Conservation (phyloP, 2,888 invertebrate genomes). For the Hyposoter didymator region DNA sequence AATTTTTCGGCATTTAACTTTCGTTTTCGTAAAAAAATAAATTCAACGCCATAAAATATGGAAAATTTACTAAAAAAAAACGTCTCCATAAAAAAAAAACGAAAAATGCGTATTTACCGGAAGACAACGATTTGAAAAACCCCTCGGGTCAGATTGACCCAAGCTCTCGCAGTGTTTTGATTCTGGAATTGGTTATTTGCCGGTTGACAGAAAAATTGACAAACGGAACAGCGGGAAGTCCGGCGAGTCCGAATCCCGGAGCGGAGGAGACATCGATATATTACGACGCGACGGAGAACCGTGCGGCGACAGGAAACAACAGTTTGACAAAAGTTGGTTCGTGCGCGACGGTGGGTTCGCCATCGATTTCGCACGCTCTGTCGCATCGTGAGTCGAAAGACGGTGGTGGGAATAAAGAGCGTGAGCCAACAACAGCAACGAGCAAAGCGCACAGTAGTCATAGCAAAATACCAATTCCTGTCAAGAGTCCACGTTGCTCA, state of each 20-base stretch:
- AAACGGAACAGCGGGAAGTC: slow-evolving; percentile 82
- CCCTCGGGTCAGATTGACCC: too few species aligned
- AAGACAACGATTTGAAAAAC: too few species aligned
- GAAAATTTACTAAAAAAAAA: too few species aligned
- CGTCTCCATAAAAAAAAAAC: too few species aligned
- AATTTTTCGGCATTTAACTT: too few species aligned
- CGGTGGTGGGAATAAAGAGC: slow-evolving; percentile 72
- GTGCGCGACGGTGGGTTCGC: slow-evolving; percentile 73
- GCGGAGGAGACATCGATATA: slow-evolving; percentile 91
- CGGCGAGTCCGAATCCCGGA: slow-evolving; percentile 86
- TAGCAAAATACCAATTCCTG: slow-evolving; percentile 89
- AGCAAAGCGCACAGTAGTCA: slow-evolving; percentile 83
- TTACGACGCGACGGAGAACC: slow-evolving; percentile 92
- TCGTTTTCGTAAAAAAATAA: too few species aligned
- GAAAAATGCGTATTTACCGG: too few species aligned
- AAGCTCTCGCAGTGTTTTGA: too few species aligned
- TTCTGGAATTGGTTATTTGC: too few species aligned
- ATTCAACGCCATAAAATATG: too few species aligned
- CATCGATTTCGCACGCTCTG: slow-evolving; percentile 74
- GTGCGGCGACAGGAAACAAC: slow-evolving; percentile 77
- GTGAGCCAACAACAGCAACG: slow-evolving; percentile 65
- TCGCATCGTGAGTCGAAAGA: slow-evolving; percentile 78
- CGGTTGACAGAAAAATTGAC: slow-evolving; percentile 78
- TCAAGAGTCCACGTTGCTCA: slow-evolving; percentile 83
- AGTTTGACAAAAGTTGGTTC: slow-evolving; percentile 76